phyloP scores from a whole-genome alignment of 2,888 invertebrate species.

The Meandrusa payeni region DNA sequence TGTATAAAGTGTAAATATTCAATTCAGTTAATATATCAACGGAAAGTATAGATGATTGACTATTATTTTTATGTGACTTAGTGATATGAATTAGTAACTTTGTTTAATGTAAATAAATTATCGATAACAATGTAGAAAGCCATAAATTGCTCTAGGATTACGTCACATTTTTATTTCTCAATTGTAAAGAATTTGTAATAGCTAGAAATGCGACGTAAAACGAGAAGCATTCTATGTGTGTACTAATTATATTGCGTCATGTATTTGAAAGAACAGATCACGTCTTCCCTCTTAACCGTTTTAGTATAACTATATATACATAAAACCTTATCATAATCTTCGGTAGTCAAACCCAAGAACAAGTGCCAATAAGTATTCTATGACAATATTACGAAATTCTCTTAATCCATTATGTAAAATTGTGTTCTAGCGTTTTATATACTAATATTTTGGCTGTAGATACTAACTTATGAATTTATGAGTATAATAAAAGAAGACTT shows the following conservation, averaged over 20 bases:
- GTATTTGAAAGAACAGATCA: constrained; percentile 57
- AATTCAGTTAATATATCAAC: constrained; percentile 42
- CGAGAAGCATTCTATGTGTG: neutral
- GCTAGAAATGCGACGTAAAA: constrained; percentile 29
- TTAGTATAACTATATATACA: constrained; percentile 43
- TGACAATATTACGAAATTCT: constrained; percentile 20
- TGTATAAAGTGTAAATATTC: constrained; percentile 59
- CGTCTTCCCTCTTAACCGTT: constrained; percentile 65
- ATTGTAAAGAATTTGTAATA: neutral
- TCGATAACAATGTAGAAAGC: constrained; percentile 6
- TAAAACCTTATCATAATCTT: constrained; percentile 30
- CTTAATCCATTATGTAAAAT: constrained; percentile 1
- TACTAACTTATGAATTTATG: constrained; percentile 8
- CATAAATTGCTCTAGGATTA: constrained; percentile 2
- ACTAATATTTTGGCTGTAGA: constrained; percentile 6
- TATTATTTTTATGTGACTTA: constrained; percentile 62
- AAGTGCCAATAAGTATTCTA: constrained; percentile 26
- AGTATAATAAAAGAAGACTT: constrained; percentile 16
- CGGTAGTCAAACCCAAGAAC: constrained; percentile 19
- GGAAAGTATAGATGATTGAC: constrained; percentile 39
- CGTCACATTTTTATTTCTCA: constrained; percentile 17
- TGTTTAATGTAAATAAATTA: constrained; percentile 18
- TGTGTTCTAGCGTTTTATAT: neutral
- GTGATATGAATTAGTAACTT: constrained; percentile 43
- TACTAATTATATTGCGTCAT: constrained; percentile 41